Base-by-base conservation (phyloP, 2,113 vertebrate species). In the Oreochromis tanganicae region DNA sequence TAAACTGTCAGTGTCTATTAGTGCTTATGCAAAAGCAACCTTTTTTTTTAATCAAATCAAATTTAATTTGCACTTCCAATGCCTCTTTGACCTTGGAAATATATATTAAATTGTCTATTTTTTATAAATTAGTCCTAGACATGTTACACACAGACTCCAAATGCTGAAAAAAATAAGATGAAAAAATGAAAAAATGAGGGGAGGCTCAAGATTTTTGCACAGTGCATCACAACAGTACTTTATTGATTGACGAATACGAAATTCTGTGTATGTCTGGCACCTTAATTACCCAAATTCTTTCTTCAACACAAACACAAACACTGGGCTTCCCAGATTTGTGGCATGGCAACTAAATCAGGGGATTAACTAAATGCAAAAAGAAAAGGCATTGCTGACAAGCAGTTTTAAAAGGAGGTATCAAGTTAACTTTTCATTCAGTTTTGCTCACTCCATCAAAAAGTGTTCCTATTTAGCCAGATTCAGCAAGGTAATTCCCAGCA, bases 401-500 rank as follows among this genome's bases (percentile, higher is more conserved):
- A 0, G 6, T 32, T 48, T 78, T 78, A 78, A 78, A 50, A 78
- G 4, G 24, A 48, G 3, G 24, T 11, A 32, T 52, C 46, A 12
- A 78, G 4, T 78, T 50, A 78, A 32, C 46, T 78, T 78, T 19
- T 13, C 24, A 46, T 63, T 21, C n/a, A 12, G 2, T 21, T 80
- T 41, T 66, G 8, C 14, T 52, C 46, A 10, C 10, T 3, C 19
- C 7, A 6, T 71, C 71, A 3, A 78, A 50, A 52, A 1, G 73
- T 81, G 87, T 50, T 84, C 82, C 24, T 56, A n/a, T 82, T 78
- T 59, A 83, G 55, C 32, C 13, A 1, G 29, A 9, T 79, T 84
- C 57, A 38, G 81, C 41, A 27, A 85, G 81, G 86, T 91, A 90
- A 92, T 93, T 92, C 90, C 78, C 32, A 56, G 85, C 86, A 5